A percentile compares a stretch with the other conserved stretches of the same genome.
Conservation (phyloP, 2,113 vertebrate species). For the Ctenomys sociabilis region DNA sequence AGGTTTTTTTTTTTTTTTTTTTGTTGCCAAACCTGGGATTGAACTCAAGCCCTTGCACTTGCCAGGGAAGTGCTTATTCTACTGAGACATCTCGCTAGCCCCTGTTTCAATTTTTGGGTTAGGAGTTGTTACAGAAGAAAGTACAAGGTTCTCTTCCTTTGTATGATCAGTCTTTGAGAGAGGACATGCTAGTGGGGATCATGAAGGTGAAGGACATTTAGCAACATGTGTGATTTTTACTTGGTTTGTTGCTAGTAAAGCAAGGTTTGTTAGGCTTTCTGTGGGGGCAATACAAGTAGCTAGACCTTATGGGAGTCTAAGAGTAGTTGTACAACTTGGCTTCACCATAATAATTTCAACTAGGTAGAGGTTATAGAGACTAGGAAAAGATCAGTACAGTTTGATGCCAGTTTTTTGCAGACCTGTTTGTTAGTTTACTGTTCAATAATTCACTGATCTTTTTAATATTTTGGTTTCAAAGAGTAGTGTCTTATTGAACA, state of each 20-base stretch:
- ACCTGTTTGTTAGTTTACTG: neutral
- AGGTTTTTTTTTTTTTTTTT: too few species aligned
- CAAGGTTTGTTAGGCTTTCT: neutral
- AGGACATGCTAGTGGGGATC: neutral
- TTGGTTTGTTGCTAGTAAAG: slow-evolving; percentile 26
- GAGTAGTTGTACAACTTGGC: neutral
- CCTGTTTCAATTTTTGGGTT: slow-evolving; percentile 36
- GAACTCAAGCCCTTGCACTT: too few species aligned
- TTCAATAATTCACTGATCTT: slow-evolving; percentile 43
- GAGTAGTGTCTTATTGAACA: slow-evolving; percentile 28
- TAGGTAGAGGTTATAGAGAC: neutral
- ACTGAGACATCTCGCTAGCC: too few species aligned
- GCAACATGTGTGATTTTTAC: neutral
- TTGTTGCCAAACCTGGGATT: too few species aligned
- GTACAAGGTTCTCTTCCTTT: neutral
- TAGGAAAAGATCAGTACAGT: neutral
- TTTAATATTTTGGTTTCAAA: slow-evolving; percentile 46
- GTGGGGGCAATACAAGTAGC: neutral
- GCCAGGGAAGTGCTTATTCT: too few species aligned
- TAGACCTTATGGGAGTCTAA: neutral
- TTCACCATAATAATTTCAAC: neutral
- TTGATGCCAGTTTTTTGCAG: slow-evolving; percentile 11
- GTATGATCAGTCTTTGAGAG: neutral
- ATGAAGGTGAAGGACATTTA: neutral
- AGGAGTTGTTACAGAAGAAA: neutral